Evolutionary conservation across 2,113 vertebrate species (phyloP), one percentile per base, ranked within the genome.

Genomic region (Emberiza fucata): DNA sequence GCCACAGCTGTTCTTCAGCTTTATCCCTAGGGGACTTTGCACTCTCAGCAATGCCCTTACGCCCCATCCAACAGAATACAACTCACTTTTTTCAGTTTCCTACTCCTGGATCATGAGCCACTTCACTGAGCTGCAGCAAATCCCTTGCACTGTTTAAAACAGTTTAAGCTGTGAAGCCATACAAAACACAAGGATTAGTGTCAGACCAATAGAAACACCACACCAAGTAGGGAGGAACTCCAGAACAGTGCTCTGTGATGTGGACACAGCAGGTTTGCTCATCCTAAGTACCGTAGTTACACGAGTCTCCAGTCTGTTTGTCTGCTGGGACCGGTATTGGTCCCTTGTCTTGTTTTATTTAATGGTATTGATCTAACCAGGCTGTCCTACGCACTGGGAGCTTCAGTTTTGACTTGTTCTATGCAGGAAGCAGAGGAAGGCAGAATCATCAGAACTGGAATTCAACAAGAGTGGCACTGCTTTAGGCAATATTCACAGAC

Each of bases 21-120:
- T 71, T 85, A n/a, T 63, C 3, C 13, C 0, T 0, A 0, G 24
- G 21, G 47, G 17, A 56, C 9, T 48, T 91, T 35, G 12, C 8
- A 39, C 5, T 24, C 22, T 75, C 51, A 35, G 19, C 8, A 84
- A 20, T 33, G 9, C 6, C 31, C 21, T 54, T 17, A 18, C 19
- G 19, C 6, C 33, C 33, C 27, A 19, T 51, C 14, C 44, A 29
- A 22, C 14, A 53, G 9, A 25, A 28, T 2, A n/a, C 22, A 71
- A 47, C 3, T 21, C 6, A 37, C 3, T 40, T 85, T 60, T 17
- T 64, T 57, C 20, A 18, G 20, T 76, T 82, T 64, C n/a, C 25
- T 17, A 3, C 17, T 69, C 6, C 31, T 37, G 47, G 22, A 64
- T 35, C 35, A 9, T 6, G 24, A 68, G 7, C 7, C 22, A 31